Conservation (phyloP, 2,113 vertebrate genomes). For the Colinus virginianus region DNA sequence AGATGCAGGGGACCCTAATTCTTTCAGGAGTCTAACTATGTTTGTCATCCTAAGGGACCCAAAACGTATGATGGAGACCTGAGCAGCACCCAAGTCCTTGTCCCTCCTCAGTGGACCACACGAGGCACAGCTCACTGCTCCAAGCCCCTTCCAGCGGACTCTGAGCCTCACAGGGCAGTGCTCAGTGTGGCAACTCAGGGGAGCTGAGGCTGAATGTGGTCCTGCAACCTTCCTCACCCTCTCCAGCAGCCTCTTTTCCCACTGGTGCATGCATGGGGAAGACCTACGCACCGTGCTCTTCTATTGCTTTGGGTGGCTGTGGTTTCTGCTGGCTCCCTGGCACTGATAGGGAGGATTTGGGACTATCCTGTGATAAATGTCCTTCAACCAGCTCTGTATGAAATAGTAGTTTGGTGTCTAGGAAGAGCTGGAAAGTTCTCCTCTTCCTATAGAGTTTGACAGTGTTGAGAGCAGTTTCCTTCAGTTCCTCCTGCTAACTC, state of each 20-base stretch:
- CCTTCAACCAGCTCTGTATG: neutral
- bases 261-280: accelerated
- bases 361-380: neutral
- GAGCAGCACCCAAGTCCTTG: neutral
- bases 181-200: neutral
- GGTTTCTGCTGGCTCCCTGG: neutral
- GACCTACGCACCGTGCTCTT: accelerated
- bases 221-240: neutral
- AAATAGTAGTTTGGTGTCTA: neutral
- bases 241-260: neutral
- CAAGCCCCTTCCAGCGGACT: neutral
- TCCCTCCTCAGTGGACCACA: neutral
- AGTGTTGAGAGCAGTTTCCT: neutral
- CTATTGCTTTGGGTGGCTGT: neutral
- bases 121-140: neutral
- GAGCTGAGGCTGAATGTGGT: neutral
- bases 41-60: neutral
- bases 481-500: neutral
- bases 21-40: neutral
- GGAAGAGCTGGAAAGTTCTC: neutral
- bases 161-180: neutral
- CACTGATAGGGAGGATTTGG: neutral
- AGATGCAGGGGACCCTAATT: neutral
- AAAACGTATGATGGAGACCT: neutral
- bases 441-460: neutral